Evolutionary conservation across 1,140 invertebrate genomes (phyloP), one percentile per base, ranked within the genome.

Genomic region (Meloidogyne chitwoodi): DNA sequence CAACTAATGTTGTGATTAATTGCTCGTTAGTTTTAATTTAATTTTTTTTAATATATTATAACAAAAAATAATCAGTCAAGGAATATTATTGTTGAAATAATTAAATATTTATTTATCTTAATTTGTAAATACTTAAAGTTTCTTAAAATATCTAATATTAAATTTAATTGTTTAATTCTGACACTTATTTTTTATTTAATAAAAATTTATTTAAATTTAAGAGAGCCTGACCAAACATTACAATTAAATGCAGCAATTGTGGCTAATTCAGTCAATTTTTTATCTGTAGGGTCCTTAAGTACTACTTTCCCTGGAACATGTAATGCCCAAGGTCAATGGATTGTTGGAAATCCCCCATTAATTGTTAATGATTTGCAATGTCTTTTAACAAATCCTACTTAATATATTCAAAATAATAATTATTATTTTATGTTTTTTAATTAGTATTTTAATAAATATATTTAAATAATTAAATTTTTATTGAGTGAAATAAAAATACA

Each of bases 361-460:
- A 65, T 31, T 27, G 69, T 75, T 41, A 22, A 38, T 11, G 29
- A 67, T 56, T 62, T 75, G 6, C 26, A 76, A 61, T 75, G 74
- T 68, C 74, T 67, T 44, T 65, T 75, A 11, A 75, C 74, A 48
- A 75, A 75, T 75, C 74, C 74, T 38, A 63, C 71, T 56, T 56
- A 56, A 56, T n/a, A 19, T 41, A 12, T 48, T 31, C 2, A 31
- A 31, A 31, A 31, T 31, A 31, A 31, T 3, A 31, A 31, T 31
- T 38, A 6, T 38, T 38, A 38, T 38, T 38, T 38, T 38, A 38
- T 38, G 34, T 38, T 38, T 38, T 38, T 38, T 38, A 31, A 31
- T 31, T 31, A 31, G 2, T 31, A 31, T 31, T 3, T 31, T 31
- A 31, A 31, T 31, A 31, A 3, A 6, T 6, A 31, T 3, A 31